These are phyloP conservation scores for Cheilosia soror DNA, from an alignment of 2,888 invertebrate species.

Conservation along the genomic window DNA sequence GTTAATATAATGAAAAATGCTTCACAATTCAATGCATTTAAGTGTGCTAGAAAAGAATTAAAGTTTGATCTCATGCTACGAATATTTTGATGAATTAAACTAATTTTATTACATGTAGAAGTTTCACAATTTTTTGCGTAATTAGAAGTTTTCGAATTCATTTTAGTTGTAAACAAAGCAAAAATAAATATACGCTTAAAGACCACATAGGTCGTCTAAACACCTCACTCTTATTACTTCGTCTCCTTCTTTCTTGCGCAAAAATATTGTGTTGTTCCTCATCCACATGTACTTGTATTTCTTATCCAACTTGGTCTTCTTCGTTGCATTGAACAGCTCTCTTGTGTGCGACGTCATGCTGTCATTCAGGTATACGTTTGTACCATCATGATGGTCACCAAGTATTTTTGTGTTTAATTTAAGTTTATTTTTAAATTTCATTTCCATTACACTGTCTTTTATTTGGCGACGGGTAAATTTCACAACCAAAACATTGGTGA, in stretches of 20 bases:
- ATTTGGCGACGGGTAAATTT: constrained; percentile 11
- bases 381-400: constrained; percentile 26
- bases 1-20: constrained; percentile 5
- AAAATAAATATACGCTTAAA: background rate
- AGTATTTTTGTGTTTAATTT: constrained; percentile 15
- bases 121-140: background rate
- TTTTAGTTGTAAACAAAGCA: background rate
- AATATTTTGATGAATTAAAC: constrained; percentile 26
- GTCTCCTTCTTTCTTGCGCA: constrained; percentile 28
- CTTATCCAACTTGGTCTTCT: background rate
- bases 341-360: constrained; percentile 23
- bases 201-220: constrained; percentile 11
- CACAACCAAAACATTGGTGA: constrained; percentile 9
- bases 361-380: constrained; percentile 34
- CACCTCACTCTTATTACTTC: constrained; percentile 26
- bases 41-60: too few species aligned
- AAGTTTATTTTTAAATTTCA: constrained; percentile 2
- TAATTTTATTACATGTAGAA: background rate
- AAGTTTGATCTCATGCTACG: background rate
- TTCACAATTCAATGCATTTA: too few species aligned
- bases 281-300: constrained; percentile 30
- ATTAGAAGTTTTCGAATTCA: background rate
- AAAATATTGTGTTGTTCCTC: constrained; percentile 32
- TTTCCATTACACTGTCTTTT: constrained; percentile 17
- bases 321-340: constrained; percentile 28